Evolutionary conservation across 2,797 vertebrate species (phyloP), one percentile per base, ranked within the genome.

Genomic region (Anomalospiza imberbis): DNA sequence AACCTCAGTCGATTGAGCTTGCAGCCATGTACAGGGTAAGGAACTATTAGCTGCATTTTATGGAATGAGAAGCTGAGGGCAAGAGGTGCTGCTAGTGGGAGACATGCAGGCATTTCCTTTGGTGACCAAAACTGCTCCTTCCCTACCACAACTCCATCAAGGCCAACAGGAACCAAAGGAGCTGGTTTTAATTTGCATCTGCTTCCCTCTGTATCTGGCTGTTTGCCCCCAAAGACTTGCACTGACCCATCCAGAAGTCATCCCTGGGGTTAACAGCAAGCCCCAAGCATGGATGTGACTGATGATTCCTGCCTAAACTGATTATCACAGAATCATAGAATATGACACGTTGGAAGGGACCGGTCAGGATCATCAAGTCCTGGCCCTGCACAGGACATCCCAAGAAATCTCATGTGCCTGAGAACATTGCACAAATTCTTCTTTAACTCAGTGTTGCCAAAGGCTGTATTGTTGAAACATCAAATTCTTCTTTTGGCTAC

Each of bases 31-130:
- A 77, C 7, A 60, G 65, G 17, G 31, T 67, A 76, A 91, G 68
- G 61, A 89, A 36, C 50, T 63, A 48, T 82, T 77, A 71, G 83
- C n/a, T 62, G 57, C n/a, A 25, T 87, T 91, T 95, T 91, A 91
- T 54, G 58, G 83, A 91, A 91, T 0, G 2, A 85, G 80, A 58
- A 77, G 58, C 71, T 31, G 66, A 88, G 77, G 65, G 29, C 38
- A 28, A 58, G 71, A 34, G 26, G 68, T 53, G 57, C 77, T 93
- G 65, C 53, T 58, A 72, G 47, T 71, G 54, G 48, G 55, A 88
- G 60, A 60, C 45, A 60, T 0, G 0, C 13, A 25, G 34, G 17
- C 2, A 0, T 90, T 86, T 91, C 42, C 55, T 93, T 42, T 7
- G 16, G 55, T 70, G 84, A 48, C 48, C 13, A 3, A 89, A 91